Base-by-base conservation (phyloP, 2,113 vertebrate species). In the Cyprinodon brontotheroides region DNA sequence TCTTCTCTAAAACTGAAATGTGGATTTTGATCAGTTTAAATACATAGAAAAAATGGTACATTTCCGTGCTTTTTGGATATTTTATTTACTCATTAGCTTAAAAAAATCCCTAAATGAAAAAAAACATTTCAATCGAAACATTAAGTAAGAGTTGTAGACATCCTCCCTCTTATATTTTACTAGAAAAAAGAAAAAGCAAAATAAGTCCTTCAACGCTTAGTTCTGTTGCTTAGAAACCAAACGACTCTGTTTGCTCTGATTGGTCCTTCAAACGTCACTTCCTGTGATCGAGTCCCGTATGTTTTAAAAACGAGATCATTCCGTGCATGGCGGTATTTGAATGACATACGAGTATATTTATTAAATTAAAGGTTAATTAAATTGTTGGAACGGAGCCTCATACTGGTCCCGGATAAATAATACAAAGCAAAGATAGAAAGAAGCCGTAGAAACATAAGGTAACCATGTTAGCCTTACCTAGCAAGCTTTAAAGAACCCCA, bases 141-240 rank as follows among this genome's bases (percentile, higher is more conserved):
- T 3, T 7, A 20, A 15, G 50, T 53, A 53, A 17, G 20, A 53
- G 13, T 53, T 8, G 17, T 6, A 20, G 17, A 57, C 3, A 14
- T 57, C 17, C n/a, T 20, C 50, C 50, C 20, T 53, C 9, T n/a
- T 53, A 15, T 8, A 8, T 53, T 20, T 53, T 20, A 6, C 7
- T 57, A 57, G 17, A 15, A 20, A 20, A 57, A n/a, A 57, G 9
- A 57, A n/a, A 57, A 20, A 57, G 0, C 50, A 57, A 57, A 45
- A 10, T 41, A 22, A 38, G 10, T 70, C 20, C 41, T 3, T 12
- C 22, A 48, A 4, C 41, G 89, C 90, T 93, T 84, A 74, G 73
- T 45, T 47, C 3, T 48, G 93, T 94, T 91, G 89, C 92, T 61
- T 86, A 74, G 93, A 80, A 80, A 94, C 92, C 66, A 38, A 15